phyloP scores from a whole-genome alignment of 2,797 vertebrate species.

The Melanogrammus aeglefinus region DNA sequence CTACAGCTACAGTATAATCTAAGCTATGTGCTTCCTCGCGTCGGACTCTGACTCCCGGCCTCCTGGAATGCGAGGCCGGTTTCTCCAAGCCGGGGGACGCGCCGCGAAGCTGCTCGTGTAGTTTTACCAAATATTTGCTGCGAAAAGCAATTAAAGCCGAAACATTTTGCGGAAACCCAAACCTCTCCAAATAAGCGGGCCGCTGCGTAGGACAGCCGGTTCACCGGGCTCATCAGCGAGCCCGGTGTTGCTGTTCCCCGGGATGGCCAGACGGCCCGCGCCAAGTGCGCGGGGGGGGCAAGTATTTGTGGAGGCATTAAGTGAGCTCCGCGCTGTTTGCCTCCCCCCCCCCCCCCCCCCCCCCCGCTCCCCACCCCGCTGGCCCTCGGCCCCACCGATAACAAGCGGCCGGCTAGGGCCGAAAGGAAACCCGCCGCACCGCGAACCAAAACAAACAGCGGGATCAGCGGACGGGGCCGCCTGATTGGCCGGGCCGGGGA shows the following conservation, averaged over 20 bases:
- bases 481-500: background rate
- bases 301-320: slow-evolving; percentile 71
- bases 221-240: too few relatives aligned
- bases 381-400: slow-evolving; percentile 55
- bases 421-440: slow-evolving; percentile 46
- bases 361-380: too few relatives aligned
- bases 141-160: slow-evolving; percentile 69
- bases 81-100: background rate
- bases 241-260: slow-evolving; percentile 43
- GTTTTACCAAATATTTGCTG: slow-evolving; percentile 70
- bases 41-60: slow-evolving; percentile 13
- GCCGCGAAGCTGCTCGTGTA: slow-evolving; percentile 6
- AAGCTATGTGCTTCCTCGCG: too few relatives aligned
- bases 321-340: slow-evolving; percentile 44
- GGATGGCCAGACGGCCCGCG: slow-evolving; percentile 48
- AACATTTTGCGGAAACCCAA: slow-evolving; percentile 67
- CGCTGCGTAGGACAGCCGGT: slow-evolving; percentile 18
- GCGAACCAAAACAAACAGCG: slow-evolving; percentile 48
- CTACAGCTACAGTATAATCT: too few relatives aligned
- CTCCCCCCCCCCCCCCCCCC: too few relatives aligned
- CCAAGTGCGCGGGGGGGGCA: slow-evolving; percentile 31
- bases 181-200: slow-evolving; percentile 66
- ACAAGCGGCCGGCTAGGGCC: slow-evolving; percentile 46
- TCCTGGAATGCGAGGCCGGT: slow-evolving; percentile 7
- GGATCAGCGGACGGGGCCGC: slow-evolving; percentile 8